Base-by-base conservation (phyloP, 2,113 vertebrate species). In the Diphyllodes magnificus region DNA sequence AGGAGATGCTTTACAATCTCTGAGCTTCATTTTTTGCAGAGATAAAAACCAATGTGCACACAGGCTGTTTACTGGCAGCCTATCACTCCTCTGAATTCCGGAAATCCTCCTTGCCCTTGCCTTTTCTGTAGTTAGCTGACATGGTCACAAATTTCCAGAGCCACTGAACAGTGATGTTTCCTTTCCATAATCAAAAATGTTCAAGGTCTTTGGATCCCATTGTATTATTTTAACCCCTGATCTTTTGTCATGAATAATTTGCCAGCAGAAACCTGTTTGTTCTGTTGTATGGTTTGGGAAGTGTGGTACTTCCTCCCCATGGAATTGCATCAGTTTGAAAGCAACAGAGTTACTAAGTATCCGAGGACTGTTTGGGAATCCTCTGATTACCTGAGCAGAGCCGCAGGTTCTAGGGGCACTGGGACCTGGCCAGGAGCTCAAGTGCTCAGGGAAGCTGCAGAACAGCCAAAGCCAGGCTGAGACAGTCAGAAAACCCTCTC, bases 251-350 rank as follows among this genome's bases (percentile, higher is more conserved):
- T 14, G 40, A 82, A 66, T 75, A 40, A 2, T 87, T 94, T 91
- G 70, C 86, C 84, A 88, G 93, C 65, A 97, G 82, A 95, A 72
- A 49, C 75, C 73, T 87, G 71, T 94, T 88, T 97, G 50, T 93
- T 80, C 65, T 89, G 69, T 57, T 95, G 42, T 5, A 49, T 12
- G 25, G 45, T 79, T 96, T 90, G 88, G 82, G 61, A 92, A 90
- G 47, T 31, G 31, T 82, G 80, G 69, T 44, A 42, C 88, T 95
- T 96, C 96, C 96, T 97, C 85, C 54, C 86, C 45, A 1, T 15
- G 83, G 84, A 89, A 51, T 42, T 70, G 37, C 50, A 81, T 68
- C 90, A 21, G 44, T 54, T 47, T 65, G 80, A 65, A 86, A 87
- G 72, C 61, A 47, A 8, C 25, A 6, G 30, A 23, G 79, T 85